phyloP scores from a whole-genome alignment of 2,888 invertebrate species.

The Subacronicta megacephala region DNA sequence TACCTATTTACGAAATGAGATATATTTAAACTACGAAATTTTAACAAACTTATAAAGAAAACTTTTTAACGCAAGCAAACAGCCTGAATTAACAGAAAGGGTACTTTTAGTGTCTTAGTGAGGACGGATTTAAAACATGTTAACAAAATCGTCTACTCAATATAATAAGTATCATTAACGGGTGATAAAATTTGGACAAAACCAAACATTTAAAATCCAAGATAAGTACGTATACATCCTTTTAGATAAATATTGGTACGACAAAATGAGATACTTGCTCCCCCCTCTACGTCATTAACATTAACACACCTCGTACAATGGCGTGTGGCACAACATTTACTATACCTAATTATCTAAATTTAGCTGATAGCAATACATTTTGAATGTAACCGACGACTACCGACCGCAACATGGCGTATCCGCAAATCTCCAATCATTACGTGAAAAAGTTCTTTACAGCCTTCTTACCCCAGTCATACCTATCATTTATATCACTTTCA shows the following conservation, averaged over 20 bases:
- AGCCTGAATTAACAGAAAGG: constrained; percentile 7
- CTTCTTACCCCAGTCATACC: constrained; percentile 34
- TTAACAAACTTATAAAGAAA: constrained; percentile 22
- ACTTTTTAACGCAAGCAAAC: constrained; percentile 11
- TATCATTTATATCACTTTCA: constrained; percentile 27
- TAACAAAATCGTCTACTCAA: constrained; percentile 28
- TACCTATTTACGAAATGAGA: constrained; percentile 12
- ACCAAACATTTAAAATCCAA: constrained; percentile 7
- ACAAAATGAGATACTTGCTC: constrained; percentile 42
- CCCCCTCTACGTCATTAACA: constrained; percentile 23
- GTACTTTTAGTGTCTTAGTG: constrained; percentile 11
- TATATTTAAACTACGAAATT: constrained; percentile 28
- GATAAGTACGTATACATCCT: constrained; percentile 8
- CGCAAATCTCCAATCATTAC: constrained; percentile 9
- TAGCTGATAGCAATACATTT: constrained; percentile 36
- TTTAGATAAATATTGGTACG: constrained; percentile 10
- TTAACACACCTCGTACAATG: constrained; percentile 39
- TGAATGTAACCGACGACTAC: constrained; percentile 21
- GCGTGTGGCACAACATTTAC: constrained; percentile 39
- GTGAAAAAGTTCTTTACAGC: constrained; percentile 20
- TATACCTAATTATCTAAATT: constrained; percentile 36
- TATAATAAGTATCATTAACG: background rate
- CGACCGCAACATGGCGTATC: constrained; percentile 16
- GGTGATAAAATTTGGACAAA: constrained; percentile 1
- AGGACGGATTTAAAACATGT: constrained; percentile 41